Base-by-base conservation (phyloP, 2,113 vertebrate genomes). In the Procapra przewalskii region DNA sequence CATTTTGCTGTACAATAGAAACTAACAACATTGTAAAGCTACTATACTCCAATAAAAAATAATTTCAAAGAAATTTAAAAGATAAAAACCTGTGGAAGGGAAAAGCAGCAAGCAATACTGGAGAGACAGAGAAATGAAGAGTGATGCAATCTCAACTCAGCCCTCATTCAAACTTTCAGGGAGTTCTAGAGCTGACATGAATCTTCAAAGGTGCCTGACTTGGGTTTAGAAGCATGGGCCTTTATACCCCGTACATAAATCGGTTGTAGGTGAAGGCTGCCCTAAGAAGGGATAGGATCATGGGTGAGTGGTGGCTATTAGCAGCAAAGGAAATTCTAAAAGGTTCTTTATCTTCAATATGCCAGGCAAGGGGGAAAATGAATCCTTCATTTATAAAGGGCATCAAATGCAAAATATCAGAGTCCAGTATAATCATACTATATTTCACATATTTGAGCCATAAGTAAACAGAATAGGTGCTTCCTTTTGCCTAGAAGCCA, bases 201-300 rank as follows among this genome's bases (percentile, higher is more conserved):
- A 36, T 36, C 14, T 54, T 54, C 9, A 25, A 6, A 54, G 12
- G 2, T 40, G 10, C 62, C 3, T 33, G 31, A 50, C 48, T 27
- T 25, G 1, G 64, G 19, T 7, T 15, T 19, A 67, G 21, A 43
- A 40, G 4, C 17, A 1, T 40, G 29, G 8, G 8, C 3, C 50
- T 64, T 62, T 15, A 21, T 21, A 33, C 6, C 1, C 5, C 4
- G 15, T 3, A n/a, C 8, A 29, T 48, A 25, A 54, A 3, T 75
- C 48, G 86, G 17, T 59, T 29, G 62, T 29, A 23, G 19, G 25
- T 40, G 7, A 77, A 91, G 60, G n/a, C 40, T 90, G 8, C 8
- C 6, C 33, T 40, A 6, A 31, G 2, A 77, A 54, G 4, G 13
- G 6, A 17, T 1, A 2, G 23, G 40, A 33, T 19, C 6, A 17